These are phyloP conservation scores for Mythimna albipuncta DNA, from an alignment of 2,888 invertebrate genomes.

Conservation along the genomic window DNA sequence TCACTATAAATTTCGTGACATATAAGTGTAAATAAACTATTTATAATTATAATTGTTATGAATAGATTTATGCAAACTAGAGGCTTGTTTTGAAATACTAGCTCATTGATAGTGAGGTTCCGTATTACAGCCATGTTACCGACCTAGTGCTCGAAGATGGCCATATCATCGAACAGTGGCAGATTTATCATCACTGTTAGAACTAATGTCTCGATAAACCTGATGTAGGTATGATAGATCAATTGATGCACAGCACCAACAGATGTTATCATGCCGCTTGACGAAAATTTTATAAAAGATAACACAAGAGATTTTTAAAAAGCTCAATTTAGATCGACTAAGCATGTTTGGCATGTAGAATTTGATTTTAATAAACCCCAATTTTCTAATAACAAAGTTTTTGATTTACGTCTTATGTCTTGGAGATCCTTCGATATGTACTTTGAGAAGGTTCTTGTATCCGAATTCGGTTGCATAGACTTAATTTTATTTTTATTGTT, in stretches of 20 bases:
- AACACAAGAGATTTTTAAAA: neutral
- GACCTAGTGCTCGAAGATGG: neutral
- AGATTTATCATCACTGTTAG: constrained; percentile 15
- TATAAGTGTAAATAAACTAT: neutral
- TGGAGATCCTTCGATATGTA: no score
- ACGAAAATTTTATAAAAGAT: neutral
- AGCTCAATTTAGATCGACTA: no score
- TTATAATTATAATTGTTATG: neutral
- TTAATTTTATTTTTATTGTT: no score
- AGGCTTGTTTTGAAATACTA: constrained; percentile 14
- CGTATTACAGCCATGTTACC: neutral
- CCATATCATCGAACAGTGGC: no score
- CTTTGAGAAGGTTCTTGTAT: no score
- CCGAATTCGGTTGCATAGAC: no score
- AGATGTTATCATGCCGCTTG: neutral
- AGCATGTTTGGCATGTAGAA: no score
- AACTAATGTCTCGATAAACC: constrained; percentile 24
- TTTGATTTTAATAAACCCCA: no score
- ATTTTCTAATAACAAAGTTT: no score
- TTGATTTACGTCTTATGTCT: no score
- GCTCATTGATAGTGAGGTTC: constrained; percentile 16
- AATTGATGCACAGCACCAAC: neutral
- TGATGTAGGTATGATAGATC: constrained; percentile 32
- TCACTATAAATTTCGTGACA: no score
- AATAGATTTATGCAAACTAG: neutral